Percentiles rank a stretch among this genome's conserved stretches.
Conservation (phyloP, 2,888 invertebrate genomes). For the Isoperla grammatica region DNA sequence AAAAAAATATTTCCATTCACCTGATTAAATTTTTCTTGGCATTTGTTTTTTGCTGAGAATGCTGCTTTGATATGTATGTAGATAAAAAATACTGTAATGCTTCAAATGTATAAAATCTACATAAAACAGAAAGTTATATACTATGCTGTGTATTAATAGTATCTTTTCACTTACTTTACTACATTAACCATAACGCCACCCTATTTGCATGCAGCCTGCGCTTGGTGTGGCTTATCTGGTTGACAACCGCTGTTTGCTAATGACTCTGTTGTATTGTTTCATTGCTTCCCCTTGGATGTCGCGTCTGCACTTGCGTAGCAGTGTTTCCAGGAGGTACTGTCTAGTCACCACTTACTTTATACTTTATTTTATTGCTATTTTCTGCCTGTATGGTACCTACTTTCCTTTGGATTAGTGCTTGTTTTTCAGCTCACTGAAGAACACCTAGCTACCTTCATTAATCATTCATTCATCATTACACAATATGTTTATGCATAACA, state of each 20-base stretch:
- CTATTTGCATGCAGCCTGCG: conserved; percentile 11
- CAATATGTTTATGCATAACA: too few species aligned
- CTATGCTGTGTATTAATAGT: too few species aligned
- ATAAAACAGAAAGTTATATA: too few species aligned
- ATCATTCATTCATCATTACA: neutral
- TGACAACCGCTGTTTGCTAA: conserved; percentile 18
- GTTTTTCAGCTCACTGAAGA: neutral
- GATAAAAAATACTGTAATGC: too few species aligned
- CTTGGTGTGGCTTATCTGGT: conserved; percentile 26
- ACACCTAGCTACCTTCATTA: neutral
- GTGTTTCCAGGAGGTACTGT: conserved; percentile 38
- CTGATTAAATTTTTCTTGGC: too few species aligned
- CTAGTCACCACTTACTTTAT: conserved; percentile 22
- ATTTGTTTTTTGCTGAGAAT: too few species aligned
- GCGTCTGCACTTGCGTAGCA: conserved; percentile 35
- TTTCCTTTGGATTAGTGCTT: neutral
- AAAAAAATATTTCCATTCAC: too few species aligned
- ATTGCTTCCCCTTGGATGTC: conserved; percentile 31
- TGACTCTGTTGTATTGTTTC: conserved; percentile 27
- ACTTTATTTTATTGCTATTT: conserved; percentile 15
- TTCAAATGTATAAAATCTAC: too few species aligned
- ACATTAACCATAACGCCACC: conserved; percentile 14
- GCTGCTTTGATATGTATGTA: too few species aligned
- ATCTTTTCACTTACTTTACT: conserved; percentile 14
- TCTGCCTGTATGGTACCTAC: neutral